Evolutionary conservation across 2,797 vertebrate genomes (phyloP).

Genomic region (Lagodon rhomboides): DNA sequence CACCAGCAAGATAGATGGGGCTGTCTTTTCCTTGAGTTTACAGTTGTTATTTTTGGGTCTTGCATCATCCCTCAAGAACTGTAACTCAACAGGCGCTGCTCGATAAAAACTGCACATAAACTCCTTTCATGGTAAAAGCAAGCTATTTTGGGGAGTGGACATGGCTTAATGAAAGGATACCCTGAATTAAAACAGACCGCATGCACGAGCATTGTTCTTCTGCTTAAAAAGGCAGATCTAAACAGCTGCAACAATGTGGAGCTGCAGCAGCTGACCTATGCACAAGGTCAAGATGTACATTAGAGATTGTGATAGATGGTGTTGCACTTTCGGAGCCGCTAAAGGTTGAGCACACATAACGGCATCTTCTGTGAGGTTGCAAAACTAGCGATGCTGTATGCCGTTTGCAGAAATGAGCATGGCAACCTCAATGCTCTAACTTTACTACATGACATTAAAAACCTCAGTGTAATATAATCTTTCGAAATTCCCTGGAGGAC

Average conservation of each 20-base stretch:
- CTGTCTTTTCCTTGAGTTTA: constrained; percentile 58
- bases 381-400: not conserved
- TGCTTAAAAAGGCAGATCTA: not conserved
- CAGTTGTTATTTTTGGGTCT: constrained; percentile 73
- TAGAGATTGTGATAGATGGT: not conserved
- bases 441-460: too few relatives aligned
- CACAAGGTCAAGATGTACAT: constrained; percentile 4
- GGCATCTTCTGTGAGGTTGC: not conserved
- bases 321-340: constrained; percentile 5
- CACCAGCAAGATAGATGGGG: constrained; percentile 35
- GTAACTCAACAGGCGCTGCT: constrained; percentile 37
- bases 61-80: constrained; percentile 71
- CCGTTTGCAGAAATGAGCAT: not conserved
- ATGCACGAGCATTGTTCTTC: not conserved
- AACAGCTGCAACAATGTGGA: constrained; percentile 6
- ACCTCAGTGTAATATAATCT: not conserved
- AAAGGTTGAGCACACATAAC: not conserved
- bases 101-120: constrained; percentile 56
- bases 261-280: constrained; percentile 5
- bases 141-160: constrained; percentile 43
- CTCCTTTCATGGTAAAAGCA: constrained; percentile 77
- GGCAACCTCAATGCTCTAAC: too few relatives aligned
- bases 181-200: constrained; percentile 26
- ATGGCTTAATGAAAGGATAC: constrained; percentile 36
- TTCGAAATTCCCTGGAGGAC: not conserved